Percentiles rank a stretch among this genome's conserved stretches.
These are phyloP conservation scores for Cephus pulcher DNA, from an alignment of 2,888 invertebrate species.

Conservation along the genomic window DNA sequence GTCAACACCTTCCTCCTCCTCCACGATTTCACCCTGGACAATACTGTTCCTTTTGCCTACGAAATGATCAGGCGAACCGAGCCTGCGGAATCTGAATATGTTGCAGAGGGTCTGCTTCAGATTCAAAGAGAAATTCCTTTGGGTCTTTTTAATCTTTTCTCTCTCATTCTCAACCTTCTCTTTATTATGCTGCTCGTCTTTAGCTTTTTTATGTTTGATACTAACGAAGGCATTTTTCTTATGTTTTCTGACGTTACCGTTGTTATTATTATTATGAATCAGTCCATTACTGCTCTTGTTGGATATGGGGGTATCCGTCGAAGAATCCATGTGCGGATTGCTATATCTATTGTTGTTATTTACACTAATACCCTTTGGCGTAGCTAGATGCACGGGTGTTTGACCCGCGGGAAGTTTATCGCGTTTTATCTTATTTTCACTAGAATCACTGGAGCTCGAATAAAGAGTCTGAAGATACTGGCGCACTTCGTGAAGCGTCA, in stretches of 20 bases:
- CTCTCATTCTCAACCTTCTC: slow-evolving; percentile 63
- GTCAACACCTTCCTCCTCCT: slow-evolving; percentile 56
- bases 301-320: slow-evolving; percentile 63
- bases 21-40: slow-evolving; percentile 60
- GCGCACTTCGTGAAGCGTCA: slow-evolving; percentile 87
- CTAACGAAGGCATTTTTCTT: slow-evolving; percentile 67
- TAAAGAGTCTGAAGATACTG: slow-evolving; percentile 86
- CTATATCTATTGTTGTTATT: slow-evolving; percentile 64
- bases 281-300: slow-evolving; percentile 66
- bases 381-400: slow-evolving; percentile 54
- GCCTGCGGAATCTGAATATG: slow-evolving; percentile 79
- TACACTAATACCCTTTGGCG: slow-evolving; percentile 63
- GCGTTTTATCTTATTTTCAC: slow-evolving; percentile 68
- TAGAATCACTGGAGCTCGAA: slow-evolving; percentile 80
- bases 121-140: slow-evolving; percentile 76
- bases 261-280: slow-evolving; percentile 67
- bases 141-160: slow-evolving; percentile 74
- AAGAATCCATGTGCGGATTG: slow-evolving; percentile 64
- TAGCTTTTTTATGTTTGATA: slow-evolving; percentile 69
- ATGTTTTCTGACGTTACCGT: slow-evolving; percentile 74
- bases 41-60: slow-evolving; percentile 61
- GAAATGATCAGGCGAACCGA: slow-evolving; percentile 68
- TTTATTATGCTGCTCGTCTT: slow-evolving; percentile 55
- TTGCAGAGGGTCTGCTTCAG: slow-evolving; percentile 88
- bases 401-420: slow-evolving; percentile 50